Percentiles rank a stretch among this genome's conserved stretches.
phyloP scores from a whole-genome alignment of 1,140 invertebrate species.

The Calephelis nemesis region DNA sequence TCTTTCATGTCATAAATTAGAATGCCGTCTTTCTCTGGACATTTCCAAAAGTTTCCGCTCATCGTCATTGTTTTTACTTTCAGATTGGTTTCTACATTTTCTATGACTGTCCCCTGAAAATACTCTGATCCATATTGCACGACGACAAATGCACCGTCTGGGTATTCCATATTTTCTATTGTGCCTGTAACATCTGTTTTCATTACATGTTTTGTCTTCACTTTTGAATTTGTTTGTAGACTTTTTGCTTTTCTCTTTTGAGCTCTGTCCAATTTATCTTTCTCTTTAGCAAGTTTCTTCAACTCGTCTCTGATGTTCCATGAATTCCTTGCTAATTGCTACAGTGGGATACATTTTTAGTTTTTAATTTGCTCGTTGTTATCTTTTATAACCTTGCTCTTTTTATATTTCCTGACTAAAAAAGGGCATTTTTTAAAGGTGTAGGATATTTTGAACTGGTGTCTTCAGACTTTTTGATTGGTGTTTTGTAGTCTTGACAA shows the following conservation, averaged over 20 bases:
- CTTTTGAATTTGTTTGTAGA: slow-evolving; percentile 17
- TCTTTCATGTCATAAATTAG: slow-evolving; percentile 7
- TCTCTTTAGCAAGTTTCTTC: slow-evolving; percentile 22
- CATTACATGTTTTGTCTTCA: slow-evolving; percentile 9
- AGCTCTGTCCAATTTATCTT: slow-evolving; percentile 18
- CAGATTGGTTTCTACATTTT: slow-evolving; percentile 18
- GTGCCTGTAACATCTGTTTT: neutral
- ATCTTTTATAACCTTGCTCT: neutral
- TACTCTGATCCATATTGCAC: slow-evolving; percentile 25
- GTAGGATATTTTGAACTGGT: neutral
- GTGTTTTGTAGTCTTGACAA: neutral
- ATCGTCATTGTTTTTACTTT: slow-evolving; percentile 2
- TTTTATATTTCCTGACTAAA: neutral
- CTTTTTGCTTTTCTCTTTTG: slow-evolving; percentile 22
- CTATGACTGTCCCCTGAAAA: slow-evolving; percentile 24
- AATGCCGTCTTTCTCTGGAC: neutral
- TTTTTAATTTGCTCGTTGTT: neutral
- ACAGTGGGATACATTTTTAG: slow-evolving; percentile 21
- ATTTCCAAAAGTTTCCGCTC: neutral
- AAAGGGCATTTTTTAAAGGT: slow-evolving; percentile 6
- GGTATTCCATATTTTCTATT: slow-evolving; percentile 23
- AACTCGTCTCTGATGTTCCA: slow-evolving; percentile 9
- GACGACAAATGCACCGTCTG: slow-evolving; percentile 17
- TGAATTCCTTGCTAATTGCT: neutral
- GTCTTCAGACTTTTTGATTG: no score